Base-by-base conservation (phyloP, 2,113 vertebrate genomes). In the Ia io region DNA sequence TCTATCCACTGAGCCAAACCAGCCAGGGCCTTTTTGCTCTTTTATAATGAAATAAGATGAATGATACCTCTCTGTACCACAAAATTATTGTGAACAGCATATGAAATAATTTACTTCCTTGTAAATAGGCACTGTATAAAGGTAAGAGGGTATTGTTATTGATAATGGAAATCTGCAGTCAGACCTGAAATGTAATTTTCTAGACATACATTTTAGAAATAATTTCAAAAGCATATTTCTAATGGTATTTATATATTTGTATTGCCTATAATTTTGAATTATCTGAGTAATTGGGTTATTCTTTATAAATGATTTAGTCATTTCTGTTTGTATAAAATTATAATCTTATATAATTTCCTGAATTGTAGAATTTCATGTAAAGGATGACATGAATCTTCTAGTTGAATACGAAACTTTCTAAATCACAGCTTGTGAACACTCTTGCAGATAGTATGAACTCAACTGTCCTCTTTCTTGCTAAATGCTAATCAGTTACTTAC, bases 31-130 rank as follows among this genome's bases (percentile, higher is more conserved):
- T 89, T 90, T 91, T 42, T 88, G n/a, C 65, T 87, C 25, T 44
- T 79, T 88, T 71, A 77, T 86, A 63, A 87, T 90, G 79, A 91
- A 87, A 90, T 84, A 9, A 88, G 69, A 23, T 91, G 28, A 87
- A 30, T 87, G 56, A 17, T 76, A 32, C 32, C 42, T 89, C 14
- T 79, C 25, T 14, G 35, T 78, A 53, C 86, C 56, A 84, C 83
- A 93, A 40, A 83, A 59, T 1, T 89, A 12, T 53, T 61, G 0
- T 83, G 77, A 77, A n/a, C 53, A 71, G 12, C 35, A 16, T 59
- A 12, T 30, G 56, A 67, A 61, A 80, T 71, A 65, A 18, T 44
- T 16, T 70, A 77, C 59, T 71, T 11, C 47, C 87, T 82, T 90
- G 37, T 61, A 71, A 70, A 65, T 35, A 86, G 53, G 53, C 53